A percentile compares a stretch with the other conserved stretches of the same genome.
Conservation (phyloP, 2,888 invertebrate genomes). For the Geophilus truncorum region DNA sequence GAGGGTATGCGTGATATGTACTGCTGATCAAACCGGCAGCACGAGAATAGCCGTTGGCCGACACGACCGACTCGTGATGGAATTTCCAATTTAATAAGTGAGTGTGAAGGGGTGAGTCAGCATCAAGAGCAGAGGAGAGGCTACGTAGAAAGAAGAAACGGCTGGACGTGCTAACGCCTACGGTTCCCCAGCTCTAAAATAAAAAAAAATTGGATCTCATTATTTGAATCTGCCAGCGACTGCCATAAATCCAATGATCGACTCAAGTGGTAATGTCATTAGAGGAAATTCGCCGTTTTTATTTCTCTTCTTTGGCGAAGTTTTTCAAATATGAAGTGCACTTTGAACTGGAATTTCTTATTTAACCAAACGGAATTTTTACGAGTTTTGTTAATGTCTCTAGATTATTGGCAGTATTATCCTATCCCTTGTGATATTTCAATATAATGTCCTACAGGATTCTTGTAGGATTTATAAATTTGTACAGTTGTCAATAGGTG, state of each 20-base stretch:
- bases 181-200: not conserved
- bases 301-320: not conserved
- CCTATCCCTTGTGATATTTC: no score
- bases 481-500: no score
- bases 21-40: not conserved
- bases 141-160: not conserved
- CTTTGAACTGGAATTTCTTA: no score
- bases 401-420: no score
- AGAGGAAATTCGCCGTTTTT: not conserved
- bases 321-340: no score
- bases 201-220: not conserved
- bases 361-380: no score
- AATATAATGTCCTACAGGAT: no score
- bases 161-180: not conserved
- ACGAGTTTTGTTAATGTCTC: no score
- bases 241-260: not conserved
- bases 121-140: not conserved
- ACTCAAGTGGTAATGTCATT: not conserved
- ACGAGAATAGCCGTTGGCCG: not conserved
- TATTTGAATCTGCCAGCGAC: constrained; percentile 6
- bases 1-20: not conserved
- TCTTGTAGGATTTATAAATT: no score
- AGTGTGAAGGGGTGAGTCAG: constrained; percentile 15
- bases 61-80: constrained; percentile 11
- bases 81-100: constrained; percentile 20